Evolutionary conservation across 2,113 vertebrate species (phyloP).

Genomic region (Calypte anna): DNA sequence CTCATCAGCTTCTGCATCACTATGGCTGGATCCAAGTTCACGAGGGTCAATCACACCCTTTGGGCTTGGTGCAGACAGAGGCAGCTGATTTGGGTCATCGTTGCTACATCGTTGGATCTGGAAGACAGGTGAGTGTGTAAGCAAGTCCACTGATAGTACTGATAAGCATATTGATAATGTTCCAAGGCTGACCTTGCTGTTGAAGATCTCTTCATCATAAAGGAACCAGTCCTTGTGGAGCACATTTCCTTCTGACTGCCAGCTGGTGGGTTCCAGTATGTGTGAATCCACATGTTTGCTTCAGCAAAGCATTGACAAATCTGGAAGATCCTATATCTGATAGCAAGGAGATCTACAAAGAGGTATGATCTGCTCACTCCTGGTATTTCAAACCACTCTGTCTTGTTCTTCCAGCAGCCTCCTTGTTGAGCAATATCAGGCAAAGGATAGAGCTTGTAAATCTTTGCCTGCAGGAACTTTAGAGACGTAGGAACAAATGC

Average conservation of each 20-base stretch:
- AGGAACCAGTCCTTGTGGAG: neutral
- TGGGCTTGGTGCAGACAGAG: neutral
- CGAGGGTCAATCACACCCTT: neutral
- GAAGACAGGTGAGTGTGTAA: neutral
- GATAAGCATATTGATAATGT: neutral
- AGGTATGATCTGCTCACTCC: neutral
- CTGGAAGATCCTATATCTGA: neutral
- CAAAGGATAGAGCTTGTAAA: conserved; percentile 39
- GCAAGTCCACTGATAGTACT: neutral
- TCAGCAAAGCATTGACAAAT: neutral
- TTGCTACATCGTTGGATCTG: neutral
- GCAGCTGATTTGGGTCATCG: neutral
- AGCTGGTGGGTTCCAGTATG: neutral
- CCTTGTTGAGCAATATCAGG: conserved; percentile 34
- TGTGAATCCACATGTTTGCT: accelerated
- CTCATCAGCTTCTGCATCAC: neutral
- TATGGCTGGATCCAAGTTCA: neutral
- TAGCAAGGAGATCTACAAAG: neutral
- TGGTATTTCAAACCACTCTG: conserved; percentile 27
- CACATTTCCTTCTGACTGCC: neutral
- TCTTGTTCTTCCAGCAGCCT: conserved; percentile 56
- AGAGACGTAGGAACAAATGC: conserved; percentile 54
- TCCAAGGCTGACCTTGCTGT: neutral
- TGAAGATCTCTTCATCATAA: neutral
- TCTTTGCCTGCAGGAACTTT: conserved; percentile 40